Evolutionary conservation across 2,888 invertebrate species (phyloP).

Genomic region (Ochropacha duplaris): DNA sequence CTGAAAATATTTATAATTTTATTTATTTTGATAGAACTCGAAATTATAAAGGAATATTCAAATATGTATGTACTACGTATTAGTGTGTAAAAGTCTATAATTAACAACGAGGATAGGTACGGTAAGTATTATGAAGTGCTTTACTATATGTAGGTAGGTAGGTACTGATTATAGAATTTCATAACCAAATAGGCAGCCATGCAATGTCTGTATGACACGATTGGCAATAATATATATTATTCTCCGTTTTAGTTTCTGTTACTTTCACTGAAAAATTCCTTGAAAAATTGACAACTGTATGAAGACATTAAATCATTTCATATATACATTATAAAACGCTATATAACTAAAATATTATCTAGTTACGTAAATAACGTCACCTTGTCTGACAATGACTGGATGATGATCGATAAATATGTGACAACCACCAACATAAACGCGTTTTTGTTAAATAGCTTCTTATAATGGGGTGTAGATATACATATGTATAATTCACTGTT

Average conservation of each 20-base stretch:
- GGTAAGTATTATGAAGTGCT: neutral
- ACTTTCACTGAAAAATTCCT: slow-evolving; percentile 32
- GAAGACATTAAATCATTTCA: too few species aligned
- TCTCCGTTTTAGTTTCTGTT: slow-evolving; percentile 13
- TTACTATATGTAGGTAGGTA: slow-evolving; percentile 5
- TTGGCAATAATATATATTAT: slow-evolving; percentile 4
- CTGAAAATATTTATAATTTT: neutral
- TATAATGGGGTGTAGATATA: too few species aligned
- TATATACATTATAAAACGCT: too few species aligned
- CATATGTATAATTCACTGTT: neutral
- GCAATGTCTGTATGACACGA: slow-evolving; percentile 18
- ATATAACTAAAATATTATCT: too few species aligned
- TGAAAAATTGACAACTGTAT: slow-evolving; percentile 10
- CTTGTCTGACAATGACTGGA: too few species aligned
- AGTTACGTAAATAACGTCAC: too few species aligned
- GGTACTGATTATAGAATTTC: slow-evolving; percentile 9
- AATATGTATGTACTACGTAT: neutral
- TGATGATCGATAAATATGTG: too few species aligned
- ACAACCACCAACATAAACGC: too few species aligned
- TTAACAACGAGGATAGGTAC: neutral
- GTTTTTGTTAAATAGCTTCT: too few species aligned
- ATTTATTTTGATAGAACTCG: neutral
- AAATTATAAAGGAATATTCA: neutral
- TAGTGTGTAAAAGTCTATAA: neutral
- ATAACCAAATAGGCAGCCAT: slow-evolving; percentile 34